A percentile compares a stretch with the other conserved stretches of the same genome.
Conservation (phyloP, 2,888 invertebrate species). For the Acanthosepion pharaonis region DNA sequence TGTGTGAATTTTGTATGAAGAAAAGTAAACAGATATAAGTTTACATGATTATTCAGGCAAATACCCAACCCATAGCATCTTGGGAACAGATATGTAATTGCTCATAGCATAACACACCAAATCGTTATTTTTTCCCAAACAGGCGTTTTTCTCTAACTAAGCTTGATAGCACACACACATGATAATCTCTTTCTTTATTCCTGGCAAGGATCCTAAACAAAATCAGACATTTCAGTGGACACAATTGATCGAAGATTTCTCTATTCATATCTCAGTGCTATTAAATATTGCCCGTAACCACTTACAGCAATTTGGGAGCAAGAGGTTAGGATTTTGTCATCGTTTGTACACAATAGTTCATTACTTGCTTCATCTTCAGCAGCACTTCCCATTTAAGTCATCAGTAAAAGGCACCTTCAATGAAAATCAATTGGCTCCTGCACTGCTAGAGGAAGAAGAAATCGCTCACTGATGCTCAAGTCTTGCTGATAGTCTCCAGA, state of each 20-base stretch:
- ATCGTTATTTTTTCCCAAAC: too few relatives aligned
- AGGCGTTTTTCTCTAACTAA: background rate
- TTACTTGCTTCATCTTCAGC: constrained; percentile 4
- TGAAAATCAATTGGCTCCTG: constrained; percentile 16
- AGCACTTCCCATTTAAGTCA: constrained; percentile 12
- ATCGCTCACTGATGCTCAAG: background rate
- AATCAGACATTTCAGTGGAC: background rate
- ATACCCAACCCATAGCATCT: too few relatives aligned
- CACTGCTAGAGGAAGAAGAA: constrained; percentile 17
- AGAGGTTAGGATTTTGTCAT: constrained; percentile 33
- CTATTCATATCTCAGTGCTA: background rate
- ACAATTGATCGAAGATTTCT: constrained; percentile 33
- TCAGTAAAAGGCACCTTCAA: constrained; percentile 21
- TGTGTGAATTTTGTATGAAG: too few relatives aligned
- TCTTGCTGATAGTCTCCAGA: background rate
- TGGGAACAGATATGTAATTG: too few relatives aligned
- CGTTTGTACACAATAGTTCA: constrained; percentile 23
- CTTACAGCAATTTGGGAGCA: constrained; percentile 18
- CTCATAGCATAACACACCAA: too few relatives aligned
- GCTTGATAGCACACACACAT: background rate
- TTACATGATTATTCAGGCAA: too few relatives aligned
- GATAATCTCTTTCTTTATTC: background rate
- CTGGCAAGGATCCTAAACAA: background rate
- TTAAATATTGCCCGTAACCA: background rate
- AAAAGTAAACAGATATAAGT: too few relatives aligned